Conservation (phyloP, 2,113 vertebrate species). For the Nothocercus julius region DNA sequence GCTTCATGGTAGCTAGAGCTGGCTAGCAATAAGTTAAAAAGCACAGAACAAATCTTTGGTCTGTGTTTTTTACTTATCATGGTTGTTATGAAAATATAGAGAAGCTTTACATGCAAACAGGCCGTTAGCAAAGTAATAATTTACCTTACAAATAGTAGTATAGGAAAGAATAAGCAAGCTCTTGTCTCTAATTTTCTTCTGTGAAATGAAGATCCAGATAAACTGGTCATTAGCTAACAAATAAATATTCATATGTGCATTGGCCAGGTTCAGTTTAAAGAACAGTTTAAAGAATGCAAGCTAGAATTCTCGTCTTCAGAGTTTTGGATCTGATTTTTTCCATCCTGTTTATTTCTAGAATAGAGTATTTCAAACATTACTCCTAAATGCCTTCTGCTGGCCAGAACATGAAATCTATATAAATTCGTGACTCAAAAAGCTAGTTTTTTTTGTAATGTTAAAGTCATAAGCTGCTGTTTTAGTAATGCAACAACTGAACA, state of each 20-base stretch:
- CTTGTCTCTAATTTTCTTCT: background rate
- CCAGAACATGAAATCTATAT: background rate
- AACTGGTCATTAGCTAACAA: background rate
- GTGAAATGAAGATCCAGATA: background rate
- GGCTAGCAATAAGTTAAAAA: background rate
- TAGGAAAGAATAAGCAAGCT: background rate
- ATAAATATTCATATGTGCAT: background rate
- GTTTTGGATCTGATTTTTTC: background rate
- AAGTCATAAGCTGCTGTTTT: background rate
- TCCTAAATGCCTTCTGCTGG: background rate
- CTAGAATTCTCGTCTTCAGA: background rate
- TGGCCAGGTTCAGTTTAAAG: background rate
- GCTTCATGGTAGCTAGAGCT: background rate
- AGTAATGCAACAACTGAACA: background rate
- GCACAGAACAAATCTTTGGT: background rate
- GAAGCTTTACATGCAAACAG: background rate
- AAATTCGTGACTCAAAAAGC: background rate
- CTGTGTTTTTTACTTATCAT: background rate
- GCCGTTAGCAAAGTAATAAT: no score
- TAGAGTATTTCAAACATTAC: background rate
- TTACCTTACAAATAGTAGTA: background rate
- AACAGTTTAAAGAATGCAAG: background rate
- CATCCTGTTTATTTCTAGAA: background rate
- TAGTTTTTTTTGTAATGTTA: background rate
- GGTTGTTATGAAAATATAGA: background rate